phyloP scores from a whole-genome alignment of 2,888 invertebrate genomes.

The Athalia rosae region DNA sequence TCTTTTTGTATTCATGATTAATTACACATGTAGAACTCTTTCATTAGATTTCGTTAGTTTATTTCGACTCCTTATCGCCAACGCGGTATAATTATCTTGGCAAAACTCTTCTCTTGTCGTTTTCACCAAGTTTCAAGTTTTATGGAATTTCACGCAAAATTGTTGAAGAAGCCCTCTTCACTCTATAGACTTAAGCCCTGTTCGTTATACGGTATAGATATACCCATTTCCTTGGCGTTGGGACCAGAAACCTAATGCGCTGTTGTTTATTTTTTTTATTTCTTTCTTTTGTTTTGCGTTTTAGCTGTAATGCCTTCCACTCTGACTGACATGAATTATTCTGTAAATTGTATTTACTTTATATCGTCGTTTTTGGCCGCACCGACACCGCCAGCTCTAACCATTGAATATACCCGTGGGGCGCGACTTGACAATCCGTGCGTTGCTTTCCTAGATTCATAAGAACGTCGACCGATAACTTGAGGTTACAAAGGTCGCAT shows the following conservation, averaged over 20 bases:
- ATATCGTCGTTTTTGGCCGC: slow-evolving; percentile 16
- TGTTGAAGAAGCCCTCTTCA: slow-evolving; percentile 26
- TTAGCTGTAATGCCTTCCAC: slow-evolving; percentile 33
- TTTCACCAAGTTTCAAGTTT: slow-evolving; percentile 11
- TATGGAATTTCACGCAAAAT: slow-evolving; percentile 22
- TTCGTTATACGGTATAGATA: not conserved
- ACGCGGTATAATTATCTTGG: not conserved
- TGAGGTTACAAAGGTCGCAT: not conserved
- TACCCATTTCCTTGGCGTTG: slow-evolving; percentile 10
- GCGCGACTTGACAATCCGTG: not conserved
- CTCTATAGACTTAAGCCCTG: slow-evolving; percentile 16
- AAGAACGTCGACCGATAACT: not conserved
- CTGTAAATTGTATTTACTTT: slow-evolving; percentile 28
- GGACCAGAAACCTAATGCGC: slow-evolving; percentile 27
- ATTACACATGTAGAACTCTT: slow-evolving; percentile 56
- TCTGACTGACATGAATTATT: slow-evolving; percentile 38
- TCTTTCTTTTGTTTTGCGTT: slow-evolving; percentile 19
- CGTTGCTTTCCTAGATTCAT: not conserved
- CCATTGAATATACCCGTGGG: slow-evolving; percentile 16
- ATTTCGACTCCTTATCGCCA: not conserved
- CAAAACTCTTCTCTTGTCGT: slow-evolving; percentile 20
- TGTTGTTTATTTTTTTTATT: slow-evolving; percentile 34
- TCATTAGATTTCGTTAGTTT: not conserved
- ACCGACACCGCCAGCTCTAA: slow-evolving; percentile 14
- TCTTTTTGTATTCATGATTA: slow-evolving; percentile 51